These are phyloP conservation scores for Mactromeris polynyma DNA, from an alignment of 2,888 invertebrate genomes.

Conservation along the genomic window DNA sequence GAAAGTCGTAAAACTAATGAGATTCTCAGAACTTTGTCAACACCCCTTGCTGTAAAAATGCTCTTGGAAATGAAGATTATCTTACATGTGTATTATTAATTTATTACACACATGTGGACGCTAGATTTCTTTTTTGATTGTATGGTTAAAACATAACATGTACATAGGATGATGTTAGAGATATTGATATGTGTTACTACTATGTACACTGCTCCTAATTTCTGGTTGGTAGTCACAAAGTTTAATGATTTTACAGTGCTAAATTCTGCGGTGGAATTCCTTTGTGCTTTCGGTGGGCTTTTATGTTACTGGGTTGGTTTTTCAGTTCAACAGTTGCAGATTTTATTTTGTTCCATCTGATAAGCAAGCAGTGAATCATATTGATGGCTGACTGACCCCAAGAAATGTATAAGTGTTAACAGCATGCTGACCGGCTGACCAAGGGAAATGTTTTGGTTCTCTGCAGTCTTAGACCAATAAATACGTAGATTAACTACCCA, in stretches of 20 bases:
- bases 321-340: background rate
- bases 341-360: constrained; percentile 13
- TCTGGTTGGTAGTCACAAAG: background rate
- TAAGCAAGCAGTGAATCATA: background rate
- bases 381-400: background rate
- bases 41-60: background rate
- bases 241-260: background rate
- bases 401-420: too few relatives aligned
- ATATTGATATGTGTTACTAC: background rate
- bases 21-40: background rate
- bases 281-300: background rate
- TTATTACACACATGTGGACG: constrained; percentile 1
- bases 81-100: background rate
- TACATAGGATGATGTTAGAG: background rate
- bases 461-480: background rate
- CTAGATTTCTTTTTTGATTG: background rate
- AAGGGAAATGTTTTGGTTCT: too few relatives aligned
- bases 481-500: background rate
- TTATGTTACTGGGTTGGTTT: too few relatives aligned
- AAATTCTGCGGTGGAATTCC: background rate
- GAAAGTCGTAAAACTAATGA: background rate
- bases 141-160: background rate
- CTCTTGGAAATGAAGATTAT: background rate
- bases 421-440: too few relatives aligned
- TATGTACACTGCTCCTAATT: background rate